Evolutionary conservation across 2,888 invertebrate species (phyloP).

Genomic region (Netelia fuscicornis): DNA sequence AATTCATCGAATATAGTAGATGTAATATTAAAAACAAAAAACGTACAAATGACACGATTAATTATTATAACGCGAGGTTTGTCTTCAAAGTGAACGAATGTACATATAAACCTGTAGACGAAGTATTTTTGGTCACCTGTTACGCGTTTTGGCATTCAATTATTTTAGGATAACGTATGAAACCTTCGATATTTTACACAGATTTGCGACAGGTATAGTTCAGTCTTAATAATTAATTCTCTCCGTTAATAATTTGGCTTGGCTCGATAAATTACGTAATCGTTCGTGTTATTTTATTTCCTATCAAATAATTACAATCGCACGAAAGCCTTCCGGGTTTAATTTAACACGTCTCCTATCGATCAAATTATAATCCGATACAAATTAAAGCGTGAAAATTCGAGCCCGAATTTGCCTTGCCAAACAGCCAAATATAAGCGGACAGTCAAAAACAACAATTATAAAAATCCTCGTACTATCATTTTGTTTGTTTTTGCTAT

Average conservation of each 20-base stretch:
- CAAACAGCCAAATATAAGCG: neutral
- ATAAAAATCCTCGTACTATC: conserved; percentile 41
- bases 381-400: neutral
- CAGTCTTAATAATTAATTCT: conserved; percentile 17
- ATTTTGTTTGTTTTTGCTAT: conserved; percentile 49
- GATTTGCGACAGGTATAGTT: conserved; percentile 12
- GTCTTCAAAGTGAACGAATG: too few relatives aligned
- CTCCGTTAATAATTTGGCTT: neutral
- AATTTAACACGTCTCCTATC: too few relatives aligned
- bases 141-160: neutral
- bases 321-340: neutral
- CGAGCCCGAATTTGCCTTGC: neutral
- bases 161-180: conserved; percentile 1
- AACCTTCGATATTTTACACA: neutral
- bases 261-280: neutral
- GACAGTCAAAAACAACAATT: neutral
- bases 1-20: too few relatives aligned
- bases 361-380: neutral
- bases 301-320: neutral
- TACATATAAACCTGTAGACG: too few relatives aligned
- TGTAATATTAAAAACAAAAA: too few relatives aligned
- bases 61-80: too few relatives aligned
- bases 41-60: too few relatives aligned
- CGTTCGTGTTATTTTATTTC: neutral
- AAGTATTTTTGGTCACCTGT: too few relatives aligned